Evolutionary conservation across 2,113 vertebrate species (phyloP), one percentile per base, ranked within the genome.

Genomic region (Calyptomena viridis): DNA sequence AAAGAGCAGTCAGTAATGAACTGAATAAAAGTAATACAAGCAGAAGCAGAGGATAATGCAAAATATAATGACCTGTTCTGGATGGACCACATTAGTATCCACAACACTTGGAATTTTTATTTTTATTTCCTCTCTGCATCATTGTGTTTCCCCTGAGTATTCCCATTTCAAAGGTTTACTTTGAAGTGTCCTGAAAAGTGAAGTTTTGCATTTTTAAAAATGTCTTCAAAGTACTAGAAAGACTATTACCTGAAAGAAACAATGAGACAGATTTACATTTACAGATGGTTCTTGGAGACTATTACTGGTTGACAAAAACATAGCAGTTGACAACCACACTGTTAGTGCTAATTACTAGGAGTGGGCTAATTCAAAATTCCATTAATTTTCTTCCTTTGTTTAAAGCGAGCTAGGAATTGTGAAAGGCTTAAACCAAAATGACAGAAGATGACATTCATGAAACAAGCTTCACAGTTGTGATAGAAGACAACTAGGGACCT

Each of bases 321-420:
- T 52, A 63, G 52, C 46, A 66, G 86, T 82, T 92, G 93, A 95
- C 60, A 96, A 93, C 52, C 23, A 90, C 39, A 75, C 19, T 52
- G 72, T 96, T 93, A 97, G 93, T 94, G 50, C 50, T 93, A 93
- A 80, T 71, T 74, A 68, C 56, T 63, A 86, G 49, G 73, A 94
- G 37, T 37, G 52, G 19, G 68, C 30, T 77, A 95, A 91, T 89
- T 94, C 75, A 87, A 93, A 97, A 94, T 50, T 59, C 66, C 47
- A 93, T 71, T 96, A 78, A 91, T 86, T 95, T 87, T 72, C 56
- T 81, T 86, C 50, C 64, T 87, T 90, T 95, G 63, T 88, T 95
- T 97, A 91, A 95, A 96, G 91, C 88, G 90, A 96, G 52, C 60
- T 93, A 85, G 92, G 71, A 94, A 90, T 47, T 93, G 37, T 94